Evolutionary conservation across 2,888 invertebrate genomes (phyloP).

Genomic region (Diarsia mendica): DNA sequence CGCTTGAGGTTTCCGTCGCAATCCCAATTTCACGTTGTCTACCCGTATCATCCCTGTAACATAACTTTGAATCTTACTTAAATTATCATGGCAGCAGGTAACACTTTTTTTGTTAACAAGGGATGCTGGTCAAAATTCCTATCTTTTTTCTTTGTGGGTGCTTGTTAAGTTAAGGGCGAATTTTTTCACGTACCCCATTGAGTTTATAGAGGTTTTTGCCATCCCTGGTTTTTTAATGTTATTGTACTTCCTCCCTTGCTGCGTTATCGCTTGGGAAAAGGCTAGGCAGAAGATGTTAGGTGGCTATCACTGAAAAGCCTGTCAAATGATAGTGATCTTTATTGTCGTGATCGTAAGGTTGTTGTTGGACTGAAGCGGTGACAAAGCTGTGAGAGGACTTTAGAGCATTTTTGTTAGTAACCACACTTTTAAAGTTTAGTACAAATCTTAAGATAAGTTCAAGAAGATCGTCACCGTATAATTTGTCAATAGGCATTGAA

Average conservation of each 20-base stretch:
- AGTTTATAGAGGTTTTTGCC: slow-evolving; percentile 7
- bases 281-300: too few species aligned
- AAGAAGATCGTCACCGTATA: not conserved
- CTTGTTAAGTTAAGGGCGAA: slow-evolving; percentile 3
- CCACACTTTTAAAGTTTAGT: too few species aligned
- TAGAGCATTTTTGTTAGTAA: too few species aligned
- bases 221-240: not conserved
- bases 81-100: slow-evolving; percentile 48
- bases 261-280: too few species aligned
- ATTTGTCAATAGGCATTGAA: slow-evolving; percentile 11
- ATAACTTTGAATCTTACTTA: slow-evolving; percentile 7
- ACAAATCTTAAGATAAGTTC: too few species aligned
- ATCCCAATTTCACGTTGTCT: slow-evolving; percentile 2
- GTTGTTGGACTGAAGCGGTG: too few species aligned
- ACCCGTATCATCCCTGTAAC: slow-evolving; percentile 18
- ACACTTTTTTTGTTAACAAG: slow-evolving; percentile 29
- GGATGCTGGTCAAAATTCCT: slow-evolving; percentile 48
- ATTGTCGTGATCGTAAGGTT: too few species aligned
- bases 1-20: not conserved
- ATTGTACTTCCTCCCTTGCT: not conserved
- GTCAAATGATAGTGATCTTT: too few species aligned
- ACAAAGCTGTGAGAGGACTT: too few species aligned
- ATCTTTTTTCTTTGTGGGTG: not conserved
- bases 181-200: slow-evolving; percentile 14
- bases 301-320: too few species aligned